phyloP scores from a whole-genome alignment of 2,888 invertebrate genomes.

The Brachynemurus nebulosus region DNA sequence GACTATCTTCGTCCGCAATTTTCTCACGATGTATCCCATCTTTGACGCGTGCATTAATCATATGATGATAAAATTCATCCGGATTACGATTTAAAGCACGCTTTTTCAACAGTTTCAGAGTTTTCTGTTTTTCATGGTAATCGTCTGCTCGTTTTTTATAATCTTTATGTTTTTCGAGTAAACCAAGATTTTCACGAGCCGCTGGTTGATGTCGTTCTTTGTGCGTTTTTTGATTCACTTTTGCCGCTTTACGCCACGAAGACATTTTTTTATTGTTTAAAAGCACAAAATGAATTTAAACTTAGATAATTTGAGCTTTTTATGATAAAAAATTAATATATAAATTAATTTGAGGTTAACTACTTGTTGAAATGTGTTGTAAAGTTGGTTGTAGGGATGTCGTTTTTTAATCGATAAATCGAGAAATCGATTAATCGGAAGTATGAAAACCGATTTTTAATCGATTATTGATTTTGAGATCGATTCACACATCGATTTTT shows the following conservation, averaged over 20 bases:
- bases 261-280: too few relatives aligned
- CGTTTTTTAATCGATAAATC: too few relatives aligned
- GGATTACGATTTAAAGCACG: slow-evolving; percentile 87
- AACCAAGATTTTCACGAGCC: slow-evolving; percentile 58
- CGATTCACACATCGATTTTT: too few relatives aligned
- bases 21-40: slow-evolving; percentile 49
- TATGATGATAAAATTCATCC: slow-evolving; percentile 97
- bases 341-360: too few relatives aligned
- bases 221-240: slow-evolving; percentile 72
- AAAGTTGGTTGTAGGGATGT: too few relatives aligned
- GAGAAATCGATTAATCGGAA: too few relatives aligned
- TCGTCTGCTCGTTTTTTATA: slow-evolving; percentile 66
- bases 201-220: slow-evolving; percentile 76
- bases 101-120: slow-evolving; percentile 65
- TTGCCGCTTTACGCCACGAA: slow-evolving; percentile 78
- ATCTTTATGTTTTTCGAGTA: slow-evolving; percentile 82
- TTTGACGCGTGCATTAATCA: slow-evolving; percentile 73
- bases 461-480: too few relatives aligned
- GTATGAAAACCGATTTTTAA: too few relatives aligned
- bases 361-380: too few relatives aligned
- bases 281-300: too few relatives aligned
- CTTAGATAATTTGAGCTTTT: too few relatives aligned
- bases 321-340: too few relatives aligned
- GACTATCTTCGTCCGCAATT: slow-evolving; percentile 54
- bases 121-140: slow-evolving; percentile 67